These are phyloP conservation scores for Pristionchus mayeri DNA, from an alignment of 2,888 invertebrate species.

Conservation along the genomic window DNA sequence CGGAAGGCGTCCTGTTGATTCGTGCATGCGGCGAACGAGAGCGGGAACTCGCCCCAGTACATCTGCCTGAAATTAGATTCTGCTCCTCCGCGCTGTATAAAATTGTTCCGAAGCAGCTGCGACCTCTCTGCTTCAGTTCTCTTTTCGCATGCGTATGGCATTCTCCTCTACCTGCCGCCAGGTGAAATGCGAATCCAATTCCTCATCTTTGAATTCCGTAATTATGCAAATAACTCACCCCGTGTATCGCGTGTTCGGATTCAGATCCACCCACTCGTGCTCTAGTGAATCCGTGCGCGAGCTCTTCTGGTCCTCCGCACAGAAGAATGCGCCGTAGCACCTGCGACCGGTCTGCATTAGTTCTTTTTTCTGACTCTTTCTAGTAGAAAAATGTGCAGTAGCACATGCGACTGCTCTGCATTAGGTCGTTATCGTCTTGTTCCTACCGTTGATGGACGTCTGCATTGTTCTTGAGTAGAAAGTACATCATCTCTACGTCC, in stretches of 20 bases:
- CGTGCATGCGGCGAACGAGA: slow-evolving; percentile 95
- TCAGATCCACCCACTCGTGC: slow-evolving; percentile 91
- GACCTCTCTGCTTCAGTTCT: too few species aligned
- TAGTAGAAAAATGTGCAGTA: slow-evolving; percentile 95
- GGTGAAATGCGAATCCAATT: too few species aligned
- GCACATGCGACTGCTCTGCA: slow-evolving; percentile 79
- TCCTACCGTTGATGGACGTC: slow-evolving; percentile 83
- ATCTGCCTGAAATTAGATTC: slow-evolving; percentile 90
- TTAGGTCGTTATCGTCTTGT: too few species aligned
- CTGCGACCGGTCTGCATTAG: slow-evolving; percentile 49
- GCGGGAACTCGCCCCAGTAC: slow-evolving; percentile 98
- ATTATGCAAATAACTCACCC: slow-evolving; percentile 81
- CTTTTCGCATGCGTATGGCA: too few species aligned
- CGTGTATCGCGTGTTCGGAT: slow-evolving; percentile 87
- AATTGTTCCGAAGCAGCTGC: too few species aligned
- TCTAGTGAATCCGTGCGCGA: slow-evolving; percentile 84
- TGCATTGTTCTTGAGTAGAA: slow-evolving; percentile 90
- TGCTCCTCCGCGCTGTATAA: too few species aligned
- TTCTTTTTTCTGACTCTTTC: too few species aligned
- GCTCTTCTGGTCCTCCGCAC: slow-evolving; percentile 95
- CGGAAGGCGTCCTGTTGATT: slow-evolving; percentile 97
- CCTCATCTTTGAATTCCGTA: too few species aligned
- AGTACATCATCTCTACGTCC: slow-evolving; percentile 97
- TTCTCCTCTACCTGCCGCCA: too few species aligned
- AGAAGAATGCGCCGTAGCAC: slow-evolving; percentile 93